Evolutionary conservation across 2,888 invertebrate species (phyloP), one percentile per base, ranked within the genome.

Genomic region (Falcaria lacertinaria): DNA sequence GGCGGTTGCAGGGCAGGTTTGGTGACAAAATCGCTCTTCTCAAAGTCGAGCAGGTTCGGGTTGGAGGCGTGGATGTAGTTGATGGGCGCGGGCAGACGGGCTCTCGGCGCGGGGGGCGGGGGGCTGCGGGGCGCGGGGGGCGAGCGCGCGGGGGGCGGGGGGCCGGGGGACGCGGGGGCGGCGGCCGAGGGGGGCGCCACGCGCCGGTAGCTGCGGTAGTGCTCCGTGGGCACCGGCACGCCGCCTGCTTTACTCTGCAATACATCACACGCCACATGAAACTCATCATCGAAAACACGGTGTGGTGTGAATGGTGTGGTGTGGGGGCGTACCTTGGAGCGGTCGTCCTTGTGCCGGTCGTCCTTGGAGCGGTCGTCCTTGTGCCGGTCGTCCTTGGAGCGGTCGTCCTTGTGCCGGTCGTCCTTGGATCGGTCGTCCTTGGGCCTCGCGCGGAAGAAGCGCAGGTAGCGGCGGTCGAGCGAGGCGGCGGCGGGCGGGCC

Each of bases 161-260:
- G 39, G 34, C 11, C 43, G 39, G 49, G 50, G 44, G 52, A 39
- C 33, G 45, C 61, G 44, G 34, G 44, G 36, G 36, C 39, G 50
- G 54, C 53, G 53, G 37, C 52, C 49, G 51, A 47, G 50, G 50
- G 50, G 56, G 55, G 91, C 89, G 46, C 91, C 92, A 67, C 93
- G 92, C 60, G 94, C 84, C 68, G 57, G 60, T 94, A 94, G 64
- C 94, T 95, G 54, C 94, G 90, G 80, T 94, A 95, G 69, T 95
- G 94, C 39, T 94, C 94, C 0, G 95, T 95, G 22, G 95, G 94
- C 35, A 94, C 94, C 0, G 95, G 94, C 43, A 93, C 91, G 64
- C 64, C 0, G 73, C 53, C 44, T 56, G 69, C 54, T 90, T n/a
- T 90, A 54, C 57, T 75, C 73, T 79, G 56, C 0, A 1, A n/a